Conservation (phyloP, 2,888 invertebrate species). For the Apeira syringaria region DNA sequence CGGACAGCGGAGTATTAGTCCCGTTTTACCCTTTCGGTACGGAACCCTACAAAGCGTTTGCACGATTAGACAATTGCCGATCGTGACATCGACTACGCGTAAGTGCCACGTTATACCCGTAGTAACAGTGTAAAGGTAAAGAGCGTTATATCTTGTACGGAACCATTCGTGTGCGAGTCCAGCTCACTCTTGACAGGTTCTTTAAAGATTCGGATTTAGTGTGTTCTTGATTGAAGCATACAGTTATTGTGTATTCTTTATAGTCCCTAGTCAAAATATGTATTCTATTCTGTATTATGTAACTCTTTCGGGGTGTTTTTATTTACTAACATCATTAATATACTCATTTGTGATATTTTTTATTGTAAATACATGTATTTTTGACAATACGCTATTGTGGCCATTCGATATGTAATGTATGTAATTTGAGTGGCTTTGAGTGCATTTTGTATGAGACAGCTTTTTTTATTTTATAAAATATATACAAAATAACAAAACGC, state of each 20-base stretch:
- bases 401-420: slow-evolving; percentile 55
- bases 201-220: too few relatives aligned
- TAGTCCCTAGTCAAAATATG: slow-evolving; percentile 64
- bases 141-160: too few relatives aligned
- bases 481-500: slow-evolving; percentile 43
- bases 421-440: slow-evolving; percentile 34
- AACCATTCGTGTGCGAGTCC: too few relatives aligned
- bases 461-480: slow-evolving; percentile 2
- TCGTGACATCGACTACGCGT: too few relatives aligned
- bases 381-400: slow-evolving; percentile 66
- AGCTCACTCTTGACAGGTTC: too few relatives aligned
- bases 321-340: slow-evolving; percentile 48
- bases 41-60: too few relatives aligned
- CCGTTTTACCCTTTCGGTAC: too few relatives aligned
- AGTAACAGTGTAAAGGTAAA: too few relatives aligned
- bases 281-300: slow-evolving; percentile 41
- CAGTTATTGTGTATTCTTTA: slow-evolving; percentile 42
- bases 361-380: slow-evolving; percentile 61
- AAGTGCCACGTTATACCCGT: too few relatives aligned
- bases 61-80: too few relatives aligned
- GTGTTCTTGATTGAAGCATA: too few relatives aligned
- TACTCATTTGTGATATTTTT: slow-evolving; percentile 74
- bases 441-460: slow-evolving; percentile 34
- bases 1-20: too few relatives aligned
- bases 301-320: slow-evolving; percentile 26